These are phyloP conservation scores for Phoxinus phoxinus DNA, from an alignment of 2,113 vertebrate genomes.

Conservation along the genomic window DNA sequence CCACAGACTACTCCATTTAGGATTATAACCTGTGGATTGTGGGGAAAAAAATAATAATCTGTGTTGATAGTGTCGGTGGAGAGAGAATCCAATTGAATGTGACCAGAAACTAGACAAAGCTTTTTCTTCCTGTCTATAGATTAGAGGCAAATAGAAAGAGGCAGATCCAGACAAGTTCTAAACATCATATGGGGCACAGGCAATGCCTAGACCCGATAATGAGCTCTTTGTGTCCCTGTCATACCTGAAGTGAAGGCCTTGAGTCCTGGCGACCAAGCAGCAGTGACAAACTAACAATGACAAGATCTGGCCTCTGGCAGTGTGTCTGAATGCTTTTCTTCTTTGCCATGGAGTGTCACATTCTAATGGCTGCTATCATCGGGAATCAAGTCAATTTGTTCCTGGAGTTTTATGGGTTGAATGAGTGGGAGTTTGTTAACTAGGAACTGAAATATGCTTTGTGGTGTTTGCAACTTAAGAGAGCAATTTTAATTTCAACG, in stretches of 20 bases:
- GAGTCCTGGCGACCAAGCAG: slow-evolving; percentile 18
- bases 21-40: slow-evolving; percentile 45
- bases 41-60: not conserved
- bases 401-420: not conserved
- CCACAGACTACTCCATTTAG: slow-evolving; percentile 53
- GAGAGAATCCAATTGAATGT: slow-evolving; percentile 67
- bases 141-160: slow-evolving; percentile 51
- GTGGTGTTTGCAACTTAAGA: not conserved
- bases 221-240: slow-evolving; percentile 17
- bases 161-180: slow-evolving; percentile 24
- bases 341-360: not conserved
- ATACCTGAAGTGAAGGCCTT: slow-evolving; percentile 21
- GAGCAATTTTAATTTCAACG: not conserved
- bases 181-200: not conserved
- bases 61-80: slow-evolving; percentile 59
- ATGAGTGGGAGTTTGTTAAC: not conserved
- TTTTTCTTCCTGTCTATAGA: slow-evolving; percentile 41
- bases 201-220: slow-evolving; percentile 62
- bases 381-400: not conserved
- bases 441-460: not conserved
- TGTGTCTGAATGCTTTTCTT: not conserved
- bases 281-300: slow-evolving; percentile 27
- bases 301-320: slow-evolving; percentile 29
- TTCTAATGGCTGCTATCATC: slow-evolving; percentile 20
- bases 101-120: slow-evolving; percentile 58